Evolutionary conservation across 35 echinoderm and acorn worm species (phyloP).

Genomic region (Lytechinus pictus): DNA sequence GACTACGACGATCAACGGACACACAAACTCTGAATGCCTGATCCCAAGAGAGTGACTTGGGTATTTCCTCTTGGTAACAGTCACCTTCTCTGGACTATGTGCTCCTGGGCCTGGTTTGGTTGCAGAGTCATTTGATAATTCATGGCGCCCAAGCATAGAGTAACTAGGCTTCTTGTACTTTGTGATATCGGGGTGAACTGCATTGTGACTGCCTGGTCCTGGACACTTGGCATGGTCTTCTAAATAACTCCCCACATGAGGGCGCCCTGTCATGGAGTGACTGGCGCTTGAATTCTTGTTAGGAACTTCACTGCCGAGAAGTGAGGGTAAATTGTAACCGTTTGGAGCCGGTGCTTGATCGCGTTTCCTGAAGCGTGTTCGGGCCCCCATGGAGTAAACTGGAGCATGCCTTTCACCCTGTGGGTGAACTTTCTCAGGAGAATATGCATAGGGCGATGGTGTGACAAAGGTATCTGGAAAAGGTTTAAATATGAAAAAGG

Average conservation of each 20-base stretch:
- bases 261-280: constrained; percentile 85
- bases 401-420: constrained; percentile 95
- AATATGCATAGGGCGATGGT: constrained; percentile 94
- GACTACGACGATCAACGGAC: constrained; percentile 90
- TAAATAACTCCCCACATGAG: constrained; percentile 93
- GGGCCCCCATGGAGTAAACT: constrained; percentile 81
- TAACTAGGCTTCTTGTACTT: constrained; percentile 85
- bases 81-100: constrained; percentile 92
- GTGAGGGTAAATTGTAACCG: constrained; percentile 74
- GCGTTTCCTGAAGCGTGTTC: constrained; percentile 89
- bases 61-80: constrained; percentile 80
- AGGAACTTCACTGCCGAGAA: constrained; percentile 78
- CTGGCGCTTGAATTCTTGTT: constrained; percentile 88
- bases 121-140: constrained; percentile 70
- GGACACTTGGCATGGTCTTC: constrained; percentile 92
- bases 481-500: constrained; percentile 18
- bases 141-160: constrained; percentile 90
- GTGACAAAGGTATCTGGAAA: constrained; percentile 89
- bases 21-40: constrained; percentile 93
- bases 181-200: constrained; percentile 71
- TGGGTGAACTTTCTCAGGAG: constrained; percentile 93
- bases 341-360: constrained; percentile 94
- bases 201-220: constrained; percentile 86
- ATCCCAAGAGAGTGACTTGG: constrained; percentile 85
- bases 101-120: constrained; percentile 88